Percentiles rank a stretch among this genome's conserved stretches.
Evolutionary conservation across 2,797 vertebrate genomes (phyloP).

Genomic region (Semaprochilodus insignis): DNA sequence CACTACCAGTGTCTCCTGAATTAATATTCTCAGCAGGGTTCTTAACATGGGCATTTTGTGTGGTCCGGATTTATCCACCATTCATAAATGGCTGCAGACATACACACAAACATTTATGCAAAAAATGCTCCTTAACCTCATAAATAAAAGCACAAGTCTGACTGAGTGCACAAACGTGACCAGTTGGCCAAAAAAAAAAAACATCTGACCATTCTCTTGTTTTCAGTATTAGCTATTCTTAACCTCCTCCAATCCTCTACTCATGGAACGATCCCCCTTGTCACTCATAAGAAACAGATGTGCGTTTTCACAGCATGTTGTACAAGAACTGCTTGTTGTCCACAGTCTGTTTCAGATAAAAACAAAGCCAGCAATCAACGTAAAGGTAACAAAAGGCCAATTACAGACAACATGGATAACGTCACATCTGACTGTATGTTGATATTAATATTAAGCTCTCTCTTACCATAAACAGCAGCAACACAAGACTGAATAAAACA

Average conservation of each 20-base stretch:
- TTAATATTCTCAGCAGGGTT: background rate
- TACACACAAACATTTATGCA: conserved; percentile 16
- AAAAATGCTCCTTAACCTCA: too few relatives aligned
- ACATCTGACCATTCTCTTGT: too few relatives aligned
- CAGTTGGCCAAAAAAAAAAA: too few relatives aligned
- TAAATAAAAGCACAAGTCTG: background rate
- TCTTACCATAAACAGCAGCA: too few relatives aligned
- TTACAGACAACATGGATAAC: too few relatives aligned
- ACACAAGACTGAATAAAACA: too few relatives aligned
- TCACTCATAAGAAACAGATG: background rate
- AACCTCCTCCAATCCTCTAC: too few relatives aligned
- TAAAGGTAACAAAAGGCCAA: background rate
- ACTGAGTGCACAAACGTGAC: background rate
- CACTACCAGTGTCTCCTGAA: background rate
- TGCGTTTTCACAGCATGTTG: background rate
- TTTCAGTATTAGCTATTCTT: too few relatives aligned
- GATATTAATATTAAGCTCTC: too few relatives aligned
- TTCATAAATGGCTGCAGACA: background rate
- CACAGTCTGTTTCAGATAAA: background rate
- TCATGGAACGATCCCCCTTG: background rate
- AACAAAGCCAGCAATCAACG: background rate
- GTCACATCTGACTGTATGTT: too few relatives aligned
- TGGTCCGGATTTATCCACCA: background rate
- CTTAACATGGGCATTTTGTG: background rate
- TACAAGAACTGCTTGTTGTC: background rate